These are phyloP conservation scores for Rousettus madagascariensis DNA, from an alignment of 2,797 vertebrate genomes.

Conservation along the genomic window DNA sequence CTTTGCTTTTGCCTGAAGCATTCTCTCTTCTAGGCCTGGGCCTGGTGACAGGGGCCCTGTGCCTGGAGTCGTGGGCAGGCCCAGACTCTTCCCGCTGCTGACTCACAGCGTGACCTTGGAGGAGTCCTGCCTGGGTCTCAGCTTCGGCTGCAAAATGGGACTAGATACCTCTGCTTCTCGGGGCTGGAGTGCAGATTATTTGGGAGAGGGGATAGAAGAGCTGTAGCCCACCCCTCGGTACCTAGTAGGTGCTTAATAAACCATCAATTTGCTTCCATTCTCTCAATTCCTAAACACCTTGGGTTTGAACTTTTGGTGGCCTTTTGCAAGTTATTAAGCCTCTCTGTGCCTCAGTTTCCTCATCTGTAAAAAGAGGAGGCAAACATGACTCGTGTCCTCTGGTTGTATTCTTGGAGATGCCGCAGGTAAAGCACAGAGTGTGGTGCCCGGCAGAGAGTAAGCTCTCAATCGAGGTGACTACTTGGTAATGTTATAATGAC, in stretches of 20 bases:
- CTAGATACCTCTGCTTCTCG: background rate
- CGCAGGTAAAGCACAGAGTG: rapidly evolving
- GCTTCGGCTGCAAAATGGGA: background rate
- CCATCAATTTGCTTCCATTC: background rate
- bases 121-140: background rate
- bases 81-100: constrained; percentile 43
- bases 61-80: background rate
- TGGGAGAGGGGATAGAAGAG: background rate
- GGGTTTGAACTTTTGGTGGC: background rate
- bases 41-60: background rate
- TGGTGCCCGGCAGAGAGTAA: background rate
- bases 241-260: background rate
- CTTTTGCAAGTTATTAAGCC: background rate
- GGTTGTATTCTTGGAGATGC: background rate
- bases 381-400: too few species aligned
- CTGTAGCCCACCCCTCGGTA: background rate
- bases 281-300: background rate
- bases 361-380: background rate
- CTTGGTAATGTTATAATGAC: rapidly evolving
- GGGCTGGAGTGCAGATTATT: background rate
- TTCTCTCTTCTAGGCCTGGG: background rate
- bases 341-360: background rate
- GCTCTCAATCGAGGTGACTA: rapidly evolving
- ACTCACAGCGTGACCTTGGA: constrained; percentile 54
- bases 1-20: too few species aligned